These are phyloP conservation scores for Larimichthys polyactis DNA, from an alignment of 2,113 vertebrate genomes.

Conservation along the genomic window DNA sequence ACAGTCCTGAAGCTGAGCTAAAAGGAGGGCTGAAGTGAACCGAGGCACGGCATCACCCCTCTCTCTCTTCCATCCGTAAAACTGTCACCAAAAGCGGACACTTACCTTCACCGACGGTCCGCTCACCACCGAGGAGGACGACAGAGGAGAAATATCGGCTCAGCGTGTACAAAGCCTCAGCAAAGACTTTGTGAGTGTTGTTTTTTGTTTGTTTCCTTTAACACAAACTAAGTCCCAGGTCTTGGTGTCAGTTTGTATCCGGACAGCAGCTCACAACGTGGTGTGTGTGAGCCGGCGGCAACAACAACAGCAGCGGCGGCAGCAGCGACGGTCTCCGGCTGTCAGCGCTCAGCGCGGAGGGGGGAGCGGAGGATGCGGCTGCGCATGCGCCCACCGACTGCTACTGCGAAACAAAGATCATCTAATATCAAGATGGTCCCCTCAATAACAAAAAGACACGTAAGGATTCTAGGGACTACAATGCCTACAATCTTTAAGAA, in stretches of 20 bases:
- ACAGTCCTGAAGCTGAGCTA: not conserved
- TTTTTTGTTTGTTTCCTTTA: not conserved
- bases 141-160: not conserved
- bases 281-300: constrained; percentile 2
- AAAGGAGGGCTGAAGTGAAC: constrained; percentile 6
- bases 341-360: constrained; percentile 21
- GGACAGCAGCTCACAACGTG: constrained; percentile 36
- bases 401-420: constrained; percentile 66
- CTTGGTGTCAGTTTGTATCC: constrained; percentile 35
- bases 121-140: not conserved
- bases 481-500: no score
- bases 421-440: not conserved
- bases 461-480: not conserved
- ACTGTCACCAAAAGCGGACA: constrained; percentile 47
- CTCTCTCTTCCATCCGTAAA: not conserved
- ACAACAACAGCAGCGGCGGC: not conserved
- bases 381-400: constrained; percentile 56
- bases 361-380: constrained; percentile 13
- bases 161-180: not conserved
- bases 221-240: constrained; percentile 35
- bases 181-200: constrained; percentile 16
- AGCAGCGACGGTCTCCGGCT: constrained; percentile 31
- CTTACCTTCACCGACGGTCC: constrained; percentile 38
- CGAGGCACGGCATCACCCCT: no score
- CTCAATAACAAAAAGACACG: not conserved